These are phyloP conservation scores for Apistogramma diplotaenia DNA, from an alignment of 2,113 vertebrate species.

Conservation along the genomic window DNA sequence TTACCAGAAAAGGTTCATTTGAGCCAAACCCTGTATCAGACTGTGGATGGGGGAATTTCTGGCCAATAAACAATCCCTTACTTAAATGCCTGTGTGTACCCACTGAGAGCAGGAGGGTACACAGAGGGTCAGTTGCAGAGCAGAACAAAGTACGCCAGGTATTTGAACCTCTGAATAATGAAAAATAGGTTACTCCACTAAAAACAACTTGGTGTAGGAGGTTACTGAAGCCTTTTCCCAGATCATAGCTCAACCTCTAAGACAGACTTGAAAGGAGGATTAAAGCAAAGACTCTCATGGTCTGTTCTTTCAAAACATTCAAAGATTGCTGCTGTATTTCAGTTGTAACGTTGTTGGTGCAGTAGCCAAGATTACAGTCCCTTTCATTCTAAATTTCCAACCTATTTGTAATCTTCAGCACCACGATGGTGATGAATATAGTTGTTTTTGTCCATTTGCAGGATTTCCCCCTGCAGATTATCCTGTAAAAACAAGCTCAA, in stretches of 20 bases:
- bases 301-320: background rate
- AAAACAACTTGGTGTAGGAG: constrained; percentile 20
- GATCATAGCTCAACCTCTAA: background rate
- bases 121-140: background rate
- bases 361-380: background rate
- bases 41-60: background rate
- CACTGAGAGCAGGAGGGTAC: background rate
- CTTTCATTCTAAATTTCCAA: background rate
- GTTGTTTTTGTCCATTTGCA: background rate
- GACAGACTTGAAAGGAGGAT: background rate
- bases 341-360: background rate
- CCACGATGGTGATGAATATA: background rate
- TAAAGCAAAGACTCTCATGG: background rate
- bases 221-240: constrained; percentile 1
- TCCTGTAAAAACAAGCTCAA: background rate
- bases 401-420: background rate
- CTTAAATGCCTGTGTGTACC: constrained; percentile 15
- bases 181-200: constrained; percentile 16
- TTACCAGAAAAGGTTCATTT: constrained; percentile 21
- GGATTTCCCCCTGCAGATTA: background rate
- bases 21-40: constrained; percentile 33
- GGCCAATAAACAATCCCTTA: constrained; percentile 55
- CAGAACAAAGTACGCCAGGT: constrained; percentile 9
- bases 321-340: background rate
- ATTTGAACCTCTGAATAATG: constrained; percentile 40